Evolutionary conservation across 2,797 vertebrate species (phyloP).

Genomic region (Arrhamphus sclerolepis): DNA sequence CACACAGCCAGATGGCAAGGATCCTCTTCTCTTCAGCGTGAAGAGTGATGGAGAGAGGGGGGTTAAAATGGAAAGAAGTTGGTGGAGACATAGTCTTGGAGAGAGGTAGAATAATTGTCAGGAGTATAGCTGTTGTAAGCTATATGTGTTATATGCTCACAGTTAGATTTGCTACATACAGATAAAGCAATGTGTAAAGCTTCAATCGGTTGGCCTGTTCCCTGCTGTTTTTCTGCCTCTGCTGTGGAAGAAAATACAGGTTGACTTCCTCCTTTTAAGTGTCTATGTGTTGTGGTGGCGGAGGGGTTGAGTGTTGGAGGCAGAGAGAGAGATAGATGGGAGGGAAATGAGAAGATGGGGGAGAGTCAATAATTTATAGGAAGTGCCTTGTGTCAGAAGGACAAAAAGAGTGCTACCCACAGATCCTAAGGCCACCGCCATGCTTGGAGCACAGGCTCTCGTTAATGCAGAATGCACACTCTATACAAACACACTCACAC

Average conservation of each 20-base stretch:
- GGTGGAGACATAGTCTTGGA: slow-evolving; percentile 35
- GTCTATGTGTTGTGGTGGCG: slow-evolving; percentile 46
- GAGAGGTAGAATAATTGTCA: slow-evolving; percentile 66
- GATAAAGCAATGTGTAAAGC: slow-evolving; percentile 58
- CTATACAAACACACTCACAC: slow-evolving; percentile 24
- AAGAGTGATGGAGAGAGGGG: slow-evolving; percentile 54
- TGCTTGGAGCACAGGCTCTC: slow-evolving; percentile 48
- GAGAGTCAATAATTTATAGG: slow-evolving; percentile 86
- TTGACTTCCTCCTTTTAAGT: slow-evolving; percentile 70
- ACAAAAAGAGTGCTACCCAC: slow-evolving; percentile 66
- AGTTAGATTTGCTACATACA: slow-evolving; percentile 42
- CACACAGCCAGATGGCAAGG: slow-evolving; percentile 78
- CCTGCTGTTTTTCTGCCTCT: slow-evolving; percentile 31
- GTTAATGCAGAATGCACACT: slow-evolving; percentile 51
- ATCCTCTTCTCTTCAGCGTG: slow-evolving; percentile 39
- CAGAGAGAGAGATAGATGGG: slow-evolving; percentile 37
- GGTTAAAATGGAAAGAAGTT: slow-evolving; percentile 43
- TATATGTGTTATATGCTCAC: slow-evolving; percentile 37
- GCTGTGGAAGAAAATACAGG: slow-evolving; percentile 59
- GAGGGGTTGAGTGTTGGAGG: slow-evolving; percentile 43
- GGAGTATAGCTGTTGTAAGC: slow-evolving; percentile 43
- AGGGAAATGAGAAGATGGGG: slow-evolving; percentile 62
- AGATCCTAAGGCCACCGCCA: slow-evolving; percentile 68
- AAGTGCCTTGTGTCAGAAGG: slow-evolving; percentile 74
- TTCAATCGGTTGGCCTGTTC: slow-evolving; percentile 68